These are phyloP conservation scores for Phoebastria nigripes DNA, from an alignment of 2,797 vertebrate species.

Conservation along the genomic window DNA sequence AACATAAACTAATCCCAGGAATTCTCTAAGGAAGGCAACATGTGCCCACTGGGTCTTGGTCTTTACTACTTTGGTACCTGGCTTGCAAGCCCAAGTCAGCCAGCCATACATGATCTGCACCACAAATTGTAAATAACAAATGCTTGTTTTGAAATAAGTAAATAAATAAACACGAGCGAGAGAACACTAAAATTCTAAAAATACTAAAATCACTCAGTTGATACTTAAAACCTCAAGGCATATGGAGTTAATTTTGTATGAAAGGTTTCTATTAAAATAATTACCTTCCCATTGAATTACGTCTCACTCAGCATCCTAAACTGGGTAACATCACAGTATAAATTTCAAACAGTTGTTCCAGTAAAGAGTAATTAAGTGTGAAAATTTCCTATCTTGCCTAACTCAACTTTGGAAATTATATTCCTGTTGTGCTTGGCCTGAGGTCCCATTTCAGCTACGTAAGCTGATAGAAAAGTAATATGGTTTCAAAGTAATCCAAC, in stretches of 20 bases:
- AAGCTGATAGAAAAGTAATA: constrained; percentile 40
- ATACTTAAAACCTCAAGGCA: background rate
- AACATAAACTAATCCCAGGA: background rate
- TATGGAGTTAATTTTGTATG: constrained; percentile 5
- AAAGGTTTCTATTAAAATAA: constrained; percentile 49
- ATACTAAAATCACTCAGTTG: background rate
- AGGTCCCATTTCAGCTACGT: constrained; percentile 1
- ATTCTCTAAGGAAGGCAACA: background rate
- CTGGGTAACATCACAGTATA: constrained; percentile 30
- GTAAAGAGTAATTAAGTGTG: constrained; percentile 53
- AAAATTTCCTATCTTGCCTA: constrained; percentile 49
- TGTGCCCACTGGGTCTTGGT: background rate
- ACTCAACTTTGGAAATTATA: constrained; percentile 23
- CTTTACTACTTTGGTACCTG: background rate
- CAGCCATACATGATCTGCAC: background rate
- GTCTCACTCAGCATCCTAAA: constrained; percentile 29
- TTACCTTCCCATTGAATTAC: constrained; percentile 40
- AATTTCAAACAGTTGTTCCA: constrained; percentile 54
- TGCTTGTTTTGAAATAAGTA: background rate
- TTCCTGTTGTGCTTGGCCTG: constrained; percentile 57
- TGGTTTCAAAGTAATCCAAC: constrained; percentile 39
- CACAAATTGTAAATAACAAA: background rate
- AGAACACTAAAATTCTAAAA: constrained; percentile 8
- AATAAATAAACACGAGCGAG: background rate
- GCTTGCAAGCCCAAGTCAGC: background rate